Evolutionary conservation across 1,140 invertebrate species (phyloP).

Genomic region (Triops cancriformis): DNA sequence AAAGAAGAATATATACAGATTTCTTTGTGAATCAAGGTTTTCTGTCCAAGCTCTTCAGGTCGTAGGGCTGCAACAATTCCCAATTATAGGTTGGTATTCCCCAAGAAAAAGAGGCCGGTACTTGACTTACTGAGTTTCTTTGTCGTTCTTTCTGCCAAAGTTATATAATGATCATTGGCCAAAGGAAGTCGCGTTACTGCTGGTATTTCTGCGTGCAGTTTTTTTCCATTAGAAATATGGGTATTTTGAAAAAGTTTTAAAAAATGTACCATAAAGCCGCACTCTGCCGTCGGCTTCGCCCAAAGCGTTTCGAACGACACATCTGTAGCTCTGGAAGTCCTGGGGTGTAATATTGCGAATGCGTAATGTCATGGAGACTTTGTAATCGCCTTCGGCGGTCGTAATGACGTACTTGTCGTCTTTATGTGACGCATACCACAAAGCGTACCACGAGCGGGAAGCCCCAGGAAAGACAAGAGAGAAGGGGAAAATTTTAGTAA

Average conservation of each 20-base stretch:
- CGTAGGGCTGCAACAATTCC: background rate
- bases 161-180: background rate
- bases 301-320: conserved; percentile 26
- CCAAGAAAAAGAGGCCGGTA: background rate
- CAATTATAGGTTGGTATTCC: background rate
- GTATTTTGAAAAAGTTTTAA: background rate
- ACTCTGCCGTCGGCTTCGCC: conserved; percentile 87
- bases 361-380: conserved; percentile 24
- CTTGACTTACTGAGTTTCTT: background rate
- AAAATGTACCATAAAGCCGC: conserved; percentile 64
- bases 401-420: conserved; percentile 21
- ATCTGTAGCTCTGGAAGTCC: conserved; percentile 26
- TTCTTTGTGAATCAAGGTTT: too few species aligned
- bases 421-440: conserved; percentile 20
- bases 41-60: background rate
- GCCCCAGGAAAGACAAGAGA: background rate
- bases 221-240: background rate
- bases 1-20: background rate
- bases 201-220: background rate
- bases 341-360: conserved; percentile 20
- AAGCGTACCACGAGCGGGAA: background rate
- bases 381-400: conserved; percentile 25
- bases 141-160: background rate
- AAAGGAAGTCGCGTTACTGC: background rate
- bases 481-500: background rate